Percentiles rank a stretch among this genome's conserved stretches.
phyloP scores from a whole-genome alignment of 2,888 invertebrate genomes.

The Allophyes oxyacanthae region DNA sequence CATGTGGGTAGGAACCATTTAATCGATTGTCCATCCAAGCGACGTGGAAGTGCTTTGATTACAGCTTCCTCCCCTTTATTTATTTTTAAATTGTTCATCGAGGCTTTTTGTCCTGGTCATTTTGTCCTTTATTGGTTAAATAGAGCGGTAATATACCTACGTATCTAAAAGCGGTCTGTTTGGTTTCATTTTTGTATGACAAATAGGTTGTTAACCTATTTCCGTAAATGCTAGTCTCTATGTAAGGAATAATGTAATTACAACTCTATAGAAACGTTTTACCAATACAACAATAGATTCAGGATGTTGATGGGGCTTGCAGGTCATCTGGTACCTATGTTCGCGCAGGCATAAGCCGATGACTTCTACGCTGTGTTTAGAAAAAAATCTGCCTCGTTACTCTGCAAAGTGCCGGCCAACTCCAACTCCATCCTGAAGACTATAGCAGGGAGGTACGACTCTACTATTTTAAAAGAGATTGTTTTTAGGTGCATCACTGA shows the following conservation, averaged over 20 bases:
- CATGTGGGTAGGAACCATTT: conserved; percentile 67
- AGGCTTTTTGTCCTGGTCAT: conserved; percentile 65
- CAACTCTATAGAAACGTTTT: no score
- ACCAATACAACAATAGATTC: no score
- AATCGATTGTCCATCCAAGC: conserved; percentile 84
- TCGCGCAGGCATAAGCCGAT: no score
- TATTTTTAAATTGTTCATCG: conserved; percentile 79
- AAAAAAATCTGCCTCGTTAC: no score
- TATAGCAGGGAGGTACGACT: no score
- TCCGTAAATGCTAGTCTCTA: conserved; percentile 2
- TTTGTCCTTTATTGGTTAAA: conserved; percentile 66
- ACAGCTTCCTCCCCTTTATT: conserved; percentile 83
- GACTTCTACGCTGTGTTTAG: no score
- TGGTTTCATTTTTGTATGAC: conserved; percentile 9
- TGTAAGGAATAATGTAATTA: neutral
- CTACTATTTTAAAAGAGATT: no score
- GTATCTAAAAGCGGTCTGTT: conserved; percentile 34
- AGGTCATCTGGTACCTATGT: no score
- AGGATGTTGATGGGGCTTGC: no score
- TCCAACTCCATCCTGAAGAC: no score
- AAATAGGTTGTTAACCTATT: conserved; percentile 42
- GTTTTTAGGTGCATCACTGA: no score
- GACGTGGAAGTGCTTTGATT: conserved; percentile 83
- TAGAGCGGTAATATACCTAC: conserved; percentile 57
- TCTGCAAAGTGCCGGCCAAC: no score